phyloP scores from a whole-genome alignment of 2,113 vertebrate genomes.

The Mustelus asterias region DNA sequence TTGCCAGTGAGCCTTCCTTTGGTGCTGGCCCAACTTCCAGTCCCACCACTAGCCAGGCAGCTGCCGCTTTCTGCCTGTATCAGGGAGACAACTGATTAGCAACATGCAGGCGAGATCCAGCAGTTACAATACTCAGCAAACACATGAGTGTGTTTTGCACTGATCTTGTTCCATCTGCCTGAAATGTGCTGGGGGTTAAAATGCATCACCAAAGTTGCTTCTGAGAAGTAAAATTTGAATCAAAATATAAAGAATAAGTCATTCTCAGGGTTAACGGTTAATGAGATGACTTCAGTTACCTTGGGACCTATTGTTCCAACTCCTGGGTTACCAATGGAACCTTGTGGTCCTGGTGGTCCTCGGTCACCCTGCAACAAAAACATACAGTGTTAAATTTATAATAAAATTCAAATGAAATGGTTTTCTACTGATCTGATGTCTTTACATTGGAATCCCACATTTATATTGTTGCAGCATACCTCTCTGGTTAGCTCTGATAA shows the following conservation, averaged over 20 bases:
- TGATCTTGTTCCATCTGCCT: neutral
- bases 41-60: too few species aligned
- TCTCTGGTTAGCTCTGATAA: neutral
- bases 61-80: neutral
- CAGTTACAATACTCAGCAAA: neutral
- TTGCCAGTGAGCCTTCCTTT: neutral
- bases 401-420: neutral
- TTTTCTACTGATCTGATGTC: neutral
- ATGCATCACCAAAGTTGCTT: neutral
- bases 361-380: constrained; percentile 51
- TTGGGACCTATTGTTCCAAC: constrained; percentile 53
- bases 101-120: neutral
- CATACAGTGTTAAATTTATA: neutral
- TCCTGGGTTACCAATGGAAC: constrained; percentile 53
- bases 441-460: neutral
- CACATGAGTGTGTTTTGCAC: neutral
- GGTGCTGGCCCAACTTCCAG: neutral
- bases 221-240: neutral
- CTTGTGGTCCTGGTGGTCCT: constrained; percentile 47
- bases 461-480: neutral
- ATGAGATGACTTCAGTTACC: constrained; percentile 43
- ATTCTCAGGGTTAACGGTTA: neutral
- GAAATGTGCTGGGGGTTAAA: neutral
- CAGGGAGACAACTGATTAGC: too few species aligned
- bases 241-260: neutral